phyloP scores from a whole-genome alignment of 92 coral and sea anemone genomes.

The Scolanthus callimorphus region DNA sequence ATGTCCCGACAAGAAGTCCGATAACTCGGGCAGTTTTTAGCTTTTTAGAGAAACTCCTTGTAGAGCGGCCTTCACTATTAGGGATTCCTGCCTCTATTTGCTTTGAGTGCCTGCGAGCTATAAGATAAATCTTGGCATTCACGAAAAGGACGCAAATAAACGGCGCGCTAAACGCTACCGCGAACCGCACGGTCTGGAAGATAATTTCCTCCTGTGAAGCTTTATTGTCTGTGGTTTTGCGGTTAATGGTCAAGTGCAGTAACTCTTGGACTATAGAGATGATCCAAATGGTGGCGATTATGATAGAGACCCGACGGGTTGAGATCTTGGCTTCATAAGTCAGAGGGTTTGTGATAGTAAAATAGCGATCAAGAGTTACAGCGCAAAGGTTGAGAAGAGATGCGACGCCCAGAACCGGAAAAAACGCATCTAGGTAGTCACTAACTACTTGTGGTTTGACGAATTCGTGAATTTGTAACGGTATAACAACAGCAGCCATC shows the following conservation, averaged over 20 bases:
- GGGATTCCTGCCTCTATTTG: conserved; percentile 57
- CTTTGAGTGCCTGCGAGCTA: conserved; percentile 84
- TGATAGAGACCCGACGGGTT: conserved; percentile 37
- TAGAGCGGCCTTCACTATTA: background rate
- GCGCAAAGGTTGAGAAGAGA: conserved; percentile 88
- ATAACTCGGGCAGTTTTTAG: conserved; percentile 71
- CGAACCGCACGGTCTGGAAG: conserved; percentile 71
- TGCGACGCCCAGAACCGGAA: conserved; percentile 82
- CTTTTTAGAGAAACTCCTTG: conserved; percentile 57
- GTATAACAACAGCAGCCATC: conserved; percentile 67
- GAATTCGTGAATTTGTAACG: conserved; percentile 53
- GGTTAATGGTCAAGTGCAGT: conserved; percentile 40
- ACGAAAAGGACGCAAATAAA: conserved; percentile 61
- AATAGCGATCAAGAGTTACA: conserved; percentile 88
- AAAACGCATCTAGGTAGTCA: conserved; percentile 48
- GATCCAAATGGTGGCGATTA: conserved; percentile 70
- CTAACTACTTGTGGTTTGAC: conserved; percentile 7
- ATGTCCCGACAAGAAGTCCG: conserved; percentile 87
- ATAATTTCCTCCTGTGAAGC: conserved; percentile 7
- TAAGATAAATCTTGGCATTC: conserved; percentile 58
- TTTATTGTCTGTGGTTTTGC: too few relatives aligned
- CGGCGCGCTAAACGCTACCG: conserved; percentile 64
- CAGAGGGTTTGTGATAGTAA: conserved; percentile 70
- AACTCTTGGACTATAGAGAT: conserved; percentile 65
- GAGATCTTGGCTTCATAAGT: conserved; percentile 65